phyloP scores from a whole-genome alignment of 1,140 invertebrate species.

The Diachasmimorpha longicaudata region DNA sequence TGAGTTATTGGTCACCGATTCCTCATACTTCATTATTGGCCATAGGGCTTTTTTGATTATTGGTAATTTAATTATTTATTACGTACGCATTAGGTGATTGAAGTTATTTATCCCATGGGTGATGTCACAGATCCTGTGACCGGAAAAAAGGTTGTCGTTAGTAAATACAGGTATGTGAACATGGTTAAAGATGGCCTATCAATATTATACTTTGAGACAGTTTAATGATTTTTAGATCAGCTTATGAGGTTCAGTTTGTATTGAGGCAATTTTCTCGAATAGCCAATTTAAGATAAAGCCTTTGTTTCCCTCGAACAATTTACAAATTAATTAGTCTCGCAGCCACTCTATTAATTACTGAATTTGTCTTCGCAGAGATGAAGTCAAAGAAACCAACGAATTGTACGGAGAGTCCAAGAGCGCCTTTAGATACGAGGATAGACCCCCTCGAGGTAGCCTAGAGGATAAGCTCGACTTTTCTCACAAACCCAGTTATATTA shows the following conservation, averaged over 20 bases:
- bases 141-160: constrained; percentile 76
- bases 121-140: constrained; percentile 84
- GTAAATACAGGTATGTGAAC: constrained; percentile 67
- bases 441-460: constrained; percentile 78
- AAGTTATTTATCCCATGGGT: constrained; percentile 81
- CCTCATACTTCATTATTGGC: no score
- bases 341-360: neutral
- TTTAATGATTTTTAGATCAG: neutral
- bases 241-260: no score
- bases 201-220: neutral
- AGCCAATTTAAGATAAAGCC: no score
- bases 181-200: neutral
- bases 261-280: no score
- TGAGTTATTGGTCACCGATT: constrained; percentile 37
- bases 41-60: neutral
- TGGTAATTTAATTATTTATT: neutral
- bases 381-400: constrained; percentile 71
- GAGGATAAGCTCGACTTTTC: constrained; percentile 83
- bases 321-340: neutral
- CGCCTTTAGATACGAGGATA: constrained; percentile 78
- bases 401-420: constrained; percentile 73
- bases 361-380: constrained; percentile 64
- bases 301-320: no score
- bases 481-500: constrained; percentile 74
- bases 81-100: constrained; percentile 63